These are phyloP conservation scores for Cephus cinctus DNA, from an alignment of 1,140 invertebrate genomes.

Conservation along the genomic window DNA sequence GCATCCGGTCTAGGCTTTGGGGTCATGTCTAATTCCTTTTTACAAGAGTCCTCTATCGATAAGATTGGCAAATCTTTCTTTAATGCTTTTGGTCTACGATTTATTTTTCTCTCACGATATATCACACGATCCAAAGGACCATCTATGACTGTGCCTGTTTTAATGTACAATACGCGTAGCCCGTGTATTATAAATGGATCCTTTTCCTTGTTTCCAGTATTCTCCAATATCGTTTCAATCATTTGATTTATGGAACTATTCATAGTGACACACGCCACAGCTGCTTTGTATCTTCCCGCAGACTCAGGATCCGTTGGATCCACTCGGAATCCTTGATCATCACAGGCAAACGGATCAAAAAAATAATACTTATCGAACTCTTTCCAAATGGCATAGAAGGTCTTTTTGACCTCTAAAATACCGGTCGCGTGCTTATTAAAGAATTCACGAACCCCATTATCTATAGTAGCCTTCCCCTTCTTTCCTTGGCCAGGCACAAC, in stretches of 20 bases:
- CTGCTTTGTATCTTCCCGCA: slow-evolving; percentile 19
- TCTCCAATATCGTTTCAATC: slow-evolving; percentile 38
- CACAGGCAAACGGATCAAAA: slow-evolving; percentile 47
- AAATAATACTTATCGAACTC: slow-evolving; percentile 42
- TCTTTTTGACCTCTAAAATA: slow-evolving; percentile 42
- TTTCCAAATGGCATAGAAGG: slow-evolving; percentile 47
- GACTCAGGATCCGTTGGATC: slow-evolving; percentile 16
- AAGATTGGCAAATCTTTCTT: neutral
- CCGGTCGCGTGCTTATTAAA: slow-evolving; percentile 30
- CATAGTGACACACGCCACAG: slow-evolving; percentile 41
- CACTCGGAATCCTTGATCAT: slow-evolving; percentile 39
- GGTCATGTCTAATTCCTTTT: slow-evolving; percentile 17
- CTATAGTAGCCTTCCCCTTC: slow-evolving; percentile 30
- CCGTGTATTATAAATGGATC: slow-evolving; percentile 45
- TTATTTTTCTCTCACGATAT: slow-evolving; percentile 39
- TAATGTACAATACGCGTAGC: slow-evolving; percentile 41
- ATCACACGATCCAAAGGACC: slow-evolving; percentile 34
- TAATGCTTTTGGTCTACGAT: slow-evolving; percentile 28
- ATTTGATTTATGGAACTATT: slow-evolving; percentile 42
- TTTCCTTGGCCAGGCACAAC: slow-evolving; percentile 34
- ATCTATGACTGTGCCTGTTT: slow-evolving; percentile 22
- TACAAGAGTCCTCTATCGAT: slow-evolving; percentile 2
- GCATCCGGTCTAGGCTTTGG: slow-evolving; percentile 24
- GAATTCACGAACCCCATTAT: slow-evolving; percentile 32
- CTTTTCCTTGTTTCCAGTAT: slow-evolving; percentile 36